phyloP scores from a whole-genome alignment of 2,113 vertebrate species.

The Limnothrissa miodon region DNA sequence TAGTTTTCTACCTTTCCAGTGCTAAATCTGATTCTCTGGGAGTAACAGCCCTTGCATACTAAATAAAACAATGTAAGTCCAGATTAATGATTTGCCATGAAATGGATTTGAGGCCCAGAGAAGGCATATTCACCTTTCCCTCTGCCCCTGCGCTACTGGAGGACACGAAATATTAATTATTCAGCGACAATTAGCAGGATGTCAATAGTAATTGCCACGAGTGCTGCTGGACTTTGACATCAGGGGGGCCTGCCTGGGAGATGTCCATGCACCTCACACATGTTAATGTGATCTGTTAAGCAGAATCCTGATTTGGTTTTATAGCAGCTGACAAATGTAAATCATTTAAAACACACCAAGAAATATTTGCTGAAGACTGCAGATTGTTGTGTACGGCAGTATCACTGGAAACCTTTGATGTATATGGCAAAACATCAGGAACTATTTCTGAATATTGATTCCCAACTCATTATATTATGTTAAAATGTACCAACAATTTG shows the following conservation, averaged over 20 bases:
- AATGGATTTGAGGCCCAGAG: conserved; percentile 36
- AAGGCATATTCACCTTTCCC: conserved; percentile 51
- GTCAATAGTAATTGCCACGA: conserved; percentile 66
- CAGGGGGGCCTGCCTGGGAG: conserved; percentile 34
- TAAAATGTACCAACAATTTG: background rate
- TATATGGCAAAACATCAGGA: background rate
- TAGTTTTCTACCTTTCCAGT: background rate
- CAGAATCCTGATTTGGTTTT: background rate
- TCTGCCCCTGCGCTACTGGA: conserved; percentile 40
- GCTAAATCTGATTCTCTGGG: conserved; percentile 20
- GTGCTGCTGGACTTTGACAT: conserved; percentile 59
- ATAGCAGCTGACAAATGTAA: background rate
- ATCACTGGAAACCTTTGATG: background rate
- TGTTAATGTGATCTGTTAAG: conserved; percentile 50
- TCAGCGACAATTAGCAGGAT: conserved; percentile 67
- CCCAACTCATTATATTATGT: background rate
- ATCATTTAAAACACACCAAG: background rate
- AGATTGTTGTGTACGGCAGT: background rate
- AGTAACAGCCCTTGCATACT: conserved; percentile 41
- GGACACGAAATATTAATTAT: conserved; percentile 64
- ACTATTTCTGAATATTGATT: background rate
- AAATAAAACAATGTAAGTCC: conserved; percentile 43
- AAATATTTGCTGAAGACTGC: background rate
- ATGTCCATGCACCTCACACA: conserved; percentile 45
- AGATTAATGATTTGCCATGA: conserved; percentile 44